Evolutionary conservation across 35 echinoderm and acorn worm genomes (phyloP).

Genomic region (Holothuria glaberrima): DNA sequence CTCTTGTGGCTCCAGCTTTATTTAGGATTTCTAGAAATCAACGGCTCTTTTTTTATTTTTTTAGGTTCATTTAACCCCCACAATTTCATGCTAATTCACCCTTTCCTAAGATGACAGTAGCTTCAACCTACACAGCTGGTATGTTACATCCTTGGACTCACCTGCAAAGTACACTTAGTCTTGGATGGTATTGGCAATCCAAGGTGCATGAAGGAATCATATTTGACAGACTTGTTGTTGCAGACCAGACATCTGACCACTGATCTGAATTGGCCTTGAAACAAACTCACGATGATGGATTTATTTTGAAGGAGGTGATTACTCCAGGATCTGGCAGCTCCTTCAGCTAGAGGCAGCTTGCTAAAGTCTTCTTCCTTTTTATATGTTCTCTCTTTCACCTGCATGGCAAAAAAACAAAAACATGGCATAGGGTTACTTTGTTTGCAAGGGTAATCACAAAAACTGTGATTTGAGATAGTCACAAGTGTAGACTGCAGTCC

Average conservation of each 20-base stretch:
- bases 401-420: neutral
- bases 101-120: too few relatives aligned
- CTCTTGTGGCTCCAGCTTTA: too few relatives aligned
- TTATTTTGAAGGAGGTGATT: constrained; percentile 86
- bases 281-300: constrained; percentile 87
- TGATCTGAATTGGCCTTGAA: constrained; percentile 96
- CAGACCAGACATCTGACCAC: constrained; percentile 79
- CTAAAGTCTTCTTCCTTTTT: constrained; percentile 87
- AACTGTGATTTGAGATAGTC: too few relatives aligned
- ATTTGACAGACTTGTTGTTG: constrained; percentile 84
- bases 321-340: constrained; percentile 71
- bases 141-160: constrained; percentile 39
- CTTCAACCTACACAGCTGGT: too few relatives aligned
- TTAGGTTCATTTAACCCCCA: too few relatives aligned
- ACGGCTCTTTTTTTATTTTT: too few relatives aligned
- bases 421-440: too few relatives aligned
- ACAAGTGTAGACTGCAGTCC: too few relatives aligned
- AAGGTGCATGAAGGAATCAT: constrained; percentile 94
- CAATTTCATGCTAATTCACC: too few relatives aligned
- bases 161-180: constrained; percentile 71
- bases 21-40: too few relatives aligned
- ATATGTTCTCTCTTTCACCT: constrained; percentile 93
- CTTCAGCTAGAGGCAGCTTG: constrained; percentile 61
- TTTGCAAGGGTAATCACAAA: too few relatives aligned
- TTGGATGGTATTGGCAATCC: constrained; percentile 85